These are phyloP conservation scores for Notocelia uddmanniana DNA, from an alignment of 2,888 invertebrate species.

Conservation along the genomic window DNA sequence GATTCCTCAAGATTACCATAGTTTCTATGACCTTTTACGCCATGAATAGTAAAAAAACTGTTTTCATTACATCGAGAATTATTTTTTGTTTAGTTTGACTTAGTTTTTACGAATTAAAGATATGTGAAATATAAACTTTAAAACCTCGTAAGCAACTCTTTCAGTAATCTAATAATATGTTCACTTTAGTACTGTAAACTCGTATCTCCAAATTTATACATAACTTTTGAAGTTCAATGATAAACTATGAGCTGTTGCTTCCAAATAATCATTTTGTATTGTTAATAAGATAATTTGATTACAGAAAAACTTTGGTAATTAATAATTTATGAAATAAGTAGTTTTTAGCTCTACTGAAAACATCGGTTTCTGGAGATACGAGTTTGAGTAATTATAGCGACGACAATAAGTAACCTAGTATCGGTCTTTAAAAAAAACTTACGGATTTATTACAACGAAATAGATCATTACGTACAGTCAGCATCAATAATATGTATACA, in stretches of 20 bases:
- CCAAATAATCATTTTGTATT: not conserved
- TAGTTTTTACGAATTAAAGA: not conserved
- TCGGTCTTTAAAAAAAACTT: too few relatives aligned
- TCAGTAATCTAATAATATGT: constrained; percentile 1
- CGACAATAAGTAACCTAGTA: too few relatives aligned
- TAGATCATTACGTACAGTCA: too few relatives aligned
- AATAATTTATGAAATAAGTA: constrained; percentile 1
- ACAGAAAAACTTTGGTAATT: constrained; percentile 6
- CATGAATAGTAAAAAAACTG: constrained; percentile 7
- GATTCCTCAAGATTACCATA: constrained; percentile 26
- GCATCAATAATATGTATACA: too few relatives aligned
- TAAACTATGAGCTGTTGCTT: not conserved
- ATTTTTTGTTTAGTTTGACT: not conserved
- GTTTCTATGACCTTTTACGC: constrained; percentile 24
- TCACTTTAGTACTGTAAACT: constrained; percentile 18
- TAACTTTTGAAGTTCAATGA: constrained; percentile 4
- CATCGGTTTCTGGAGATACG: not conserved
- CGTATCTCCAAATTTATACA: constrained; percentile 15
- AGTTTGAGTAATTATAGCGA: not conserved
- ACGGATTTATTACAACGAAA: too few relatives aligned
- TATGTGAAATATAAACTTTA: constrained; percentile 3
- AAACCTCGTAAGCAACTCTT: constrained; percentile 8
- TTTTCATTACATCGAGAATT: not conserved
- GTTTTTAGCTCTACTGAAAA: not conserved
- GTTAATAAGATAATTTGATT: constrained; percentile 5